Evolutionary conservation across 2,113 vertebrate genomes (phyloP).

Genomic region (Heteronetta atricapilla): DNA sequence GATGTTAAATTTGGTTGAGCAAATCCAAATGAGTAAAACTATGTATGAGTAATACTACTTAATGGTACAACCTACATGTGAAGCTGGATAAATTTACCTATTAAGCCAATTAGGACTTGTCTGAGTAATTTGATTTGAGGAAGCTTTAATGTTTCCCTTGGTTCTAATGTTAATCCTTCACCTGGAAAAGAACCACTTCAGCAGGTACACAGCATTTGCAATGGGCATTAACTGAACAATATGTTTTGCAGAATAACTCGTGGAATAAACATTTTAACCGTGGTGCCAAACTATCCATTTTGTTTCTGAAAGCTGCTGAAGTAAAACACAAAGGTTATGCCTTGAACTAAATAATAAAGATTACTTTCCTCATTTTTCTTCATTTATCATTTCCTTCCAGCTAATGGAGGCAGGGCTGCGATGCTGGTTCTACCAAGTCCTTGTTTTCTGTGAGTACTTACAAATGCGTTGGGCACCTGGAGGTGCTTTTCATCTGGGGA

Average conservation of each 20-base stretch:
- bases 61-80: constrained; percentile 19
- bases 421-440: background rate
- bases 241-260: background rate
- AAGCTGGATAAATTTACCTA: constrained; percentile 33
- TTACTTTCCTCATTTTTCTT: background rate
- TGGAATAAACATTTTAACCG: background rate
- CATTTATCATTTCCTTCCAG: background rate
- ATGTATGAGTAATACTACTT: constrained; percentile 23
- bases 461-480: background rate
- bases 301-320: background rate
- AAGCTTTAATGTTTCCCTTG: constrained; percentile 28
- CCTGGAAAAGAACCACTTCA: constrained; percentile 2
- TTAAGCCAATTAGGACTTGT: constrained; percentile 46
- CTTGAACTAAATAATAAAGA: background rate
- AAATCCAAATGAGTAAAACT: background rate
- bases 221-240: background rate
- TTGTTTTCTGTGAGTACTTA: background rate
- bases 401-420: background rate
- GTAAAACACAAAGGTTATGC: background rate
- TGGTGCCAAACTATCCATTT: background rate
- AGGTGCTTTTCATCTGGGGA: background rate
- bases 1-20: background rate
- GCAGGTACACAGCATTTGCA: background rate
- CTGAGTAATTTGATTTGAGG: constrained; percentile 35
- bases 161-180: constrained; percentile 45